Base-by-base conservation (phyloP, 2,797 vertebrate genomes). In the Hirundo rustica region DNA sequence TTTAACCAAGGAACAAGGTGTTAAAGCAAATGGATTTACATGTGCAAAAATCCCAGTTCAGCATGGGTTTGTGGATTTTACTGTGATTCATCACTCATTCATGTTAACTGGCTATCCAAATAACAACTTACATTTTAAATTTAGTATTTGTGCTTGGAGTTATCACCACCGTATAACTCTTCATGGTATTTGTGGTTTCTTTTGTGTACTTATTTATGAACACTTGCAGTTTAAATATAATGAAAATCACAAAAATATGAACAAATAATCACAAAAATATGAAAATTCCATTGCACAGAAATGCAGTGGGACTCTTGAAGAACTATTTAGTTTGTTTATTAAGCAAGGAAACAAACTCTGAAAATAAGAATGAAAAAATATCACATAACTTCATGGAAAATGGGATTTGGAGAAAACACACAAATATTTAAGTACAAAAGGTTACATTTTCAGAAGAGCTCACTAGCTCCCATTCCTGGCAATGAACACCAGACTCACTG, bases 361-460 rank as follows among this genome's bases (percentile, higher is more conserved):
- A 89, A 92, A 88, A 72, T 60, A 89, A 80, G 50, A 77, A 74
- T 0, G 13, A 86, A 81, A 91, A 94, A 89, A 44, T 17, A 50
- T 36, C 92, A 78, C 70, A 71, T 75, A 83, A 72, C 73, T 93
- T 89, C 14, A 75, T 32, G 70, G 79, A 89, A 92, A 94, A 88
- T 50, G 27, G 12, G 15, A 25, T 5, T 64, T 82, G 65, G 57
- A 92, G 57, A 95, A 88, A 78, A 88, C 29, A 89, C 27, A 88
- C 44, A 94, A 91, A 89, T 93, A 91, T 48, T 82, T 64, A 92
- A 94, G 71, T 67, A 94, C 60, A 87, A 94, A 93, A 94, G 73
- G 65, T 85, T 95, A 88, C 22, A 68, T 92, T 89, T 95, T 80
- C 82, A 91, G 62, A 88, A 89, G 32, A 67, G 72, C 29, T 89